phyloP scores from a whole-genome alignment of 2,888 invertebrate species.

The Diarsia rubi region DNA sequence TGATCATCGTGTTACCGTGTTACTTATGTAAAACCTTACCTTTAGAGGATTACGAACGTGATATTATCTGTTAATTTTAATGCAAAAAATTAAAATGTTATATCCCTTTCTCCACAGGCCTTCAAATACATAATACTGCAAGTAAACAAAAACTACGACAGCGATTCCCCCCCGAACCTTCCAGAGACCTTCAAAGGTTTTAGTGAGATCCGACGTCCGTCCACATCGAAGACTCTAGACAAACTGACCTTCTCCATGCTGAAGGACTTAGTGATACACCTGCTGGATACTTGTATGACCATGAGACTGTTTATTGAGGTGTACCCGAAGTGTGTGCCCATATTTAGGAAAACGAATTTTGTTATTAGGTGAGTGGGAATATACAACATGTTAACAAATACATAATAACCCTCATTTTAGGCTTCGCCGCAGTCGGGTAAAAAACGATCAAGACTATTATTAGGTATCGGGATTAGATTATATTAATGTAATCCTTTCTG shows the following conservation, averaged over 20 bases:
- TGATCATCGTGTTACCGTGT: no score
- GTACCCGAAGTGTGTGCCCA: conserved; percentile 90
- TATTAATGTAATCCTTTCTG: no score
- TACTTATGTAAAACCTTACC: no score
- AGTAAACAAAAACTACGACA: conserved; percentile 88
- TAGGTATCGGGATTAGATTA: no score
- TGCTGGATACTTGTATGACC: conserved; percentile 93
- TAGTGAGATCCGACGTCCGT: conserved; percentile 81
- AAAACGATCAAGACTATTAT: no score
- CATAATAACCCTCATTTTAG: no score
- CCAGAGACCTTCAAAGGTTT: conserved; percentile 88
- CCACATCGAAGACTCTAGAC: conserved; percentile 74
- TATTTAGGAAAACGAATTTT: conserved; percentile 91
- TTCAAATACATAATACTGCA: conserved; percentile 88
- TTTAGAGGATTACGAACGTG: no score
- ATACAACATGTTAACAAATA: no score
- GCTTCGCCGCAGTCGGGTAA: no score
- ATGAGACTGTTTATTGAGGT: conserved; percentile 93
- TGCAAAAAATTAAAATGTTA: neutral
- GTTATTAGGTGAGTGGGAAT: conserved; percentile 86
- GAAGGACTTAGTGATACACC: conserved; percentile 93
- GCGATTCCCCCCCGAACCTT: conserved; percentile 84
- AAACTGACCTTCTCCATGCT: conserved; percentile 87
- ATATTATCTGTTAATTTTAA: no score
- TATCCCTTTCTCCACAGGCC: conserved; percentile 74